A percentile compares a stretch with the other conserved stretches of the same genome.
Evolutionary conservation across 1,140 invertebrate genomes (phyloP).

Genomic region (Chrysopa pallens): DNA sequence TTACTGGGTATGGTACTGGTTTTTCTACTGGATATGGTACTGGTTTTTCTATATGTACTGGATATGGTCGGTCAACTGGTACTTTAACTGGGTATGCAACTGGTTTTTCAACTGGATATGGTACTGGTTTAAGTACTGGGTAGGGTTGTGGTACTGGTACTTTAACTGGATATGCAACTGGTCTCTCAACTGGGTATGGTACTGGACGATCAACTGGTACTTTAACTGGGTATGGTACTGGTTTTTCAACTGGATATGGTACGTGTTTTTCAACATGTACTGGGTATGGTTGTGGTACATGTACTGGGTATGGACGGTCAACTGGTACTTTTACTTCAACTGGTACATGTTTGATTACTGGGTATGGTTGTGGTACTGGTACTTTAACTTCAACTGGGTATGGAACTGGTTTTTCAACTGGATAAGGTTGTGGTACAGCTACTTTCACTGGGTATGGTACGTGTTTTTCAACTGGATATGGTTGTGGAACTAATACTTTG

Average conservation of each 20-base stretch:
- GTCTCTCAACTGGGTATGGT: slow-evolving; percentile 38
- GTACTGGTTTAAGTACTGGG: slow-evolving; percentile 28
- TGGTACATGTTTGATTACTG: slow-evolving; percentile 44
- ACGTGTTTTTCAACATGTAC: slow-evolving; percentile 43
- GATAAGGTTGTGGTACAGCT: slow-evolving; percentile 50
- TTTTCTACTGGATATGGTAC: slow-evolving; percentile 27
- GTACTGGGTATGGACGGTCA: slow-evolving; percentile 36
- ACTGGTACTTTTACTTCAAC: slow-evolving; percentile 40
- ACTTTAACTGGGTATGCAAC: slow-evolving; percentile 36
- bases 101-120: slow-evolving; percentile 31
- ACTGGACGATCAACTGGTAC: slow-evolving; percentile 46
- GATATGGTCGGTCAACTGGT: slow-evolving; percentile 37
- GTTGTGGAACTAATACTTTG: slow-evolving; percentile 43
- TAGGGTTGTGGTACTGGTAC: slow-evolving; percentile 32
- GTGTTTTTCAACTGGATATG: slow-evolving; percentile 45
- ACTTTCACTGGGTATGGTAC: slow-evolving; percentile 47
- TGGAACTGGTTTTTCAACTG: slow-evolving; percentile 44
- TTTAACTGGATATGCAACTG: slow-evolving; percentile 32
- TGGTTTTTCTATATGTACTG: slow-evolving; percentile 28
- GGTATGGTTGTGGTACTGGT: slow-evolving; percentile 39
- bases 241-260: slow-evolving; percentile 42
- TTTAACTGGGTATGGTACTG: slow-evolving; percentile 46
- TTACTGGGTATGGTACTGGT: slow-evolving; percentile 37
- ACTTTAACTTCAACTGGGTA: slow-evolving; percentile 40
- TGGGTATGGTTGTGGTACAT: slow-evolving; percentile 35